phyloP scores from a whole-genome alignment of 2,113 vertebrate species.

The Tauraco erythrolophus region DNA sequence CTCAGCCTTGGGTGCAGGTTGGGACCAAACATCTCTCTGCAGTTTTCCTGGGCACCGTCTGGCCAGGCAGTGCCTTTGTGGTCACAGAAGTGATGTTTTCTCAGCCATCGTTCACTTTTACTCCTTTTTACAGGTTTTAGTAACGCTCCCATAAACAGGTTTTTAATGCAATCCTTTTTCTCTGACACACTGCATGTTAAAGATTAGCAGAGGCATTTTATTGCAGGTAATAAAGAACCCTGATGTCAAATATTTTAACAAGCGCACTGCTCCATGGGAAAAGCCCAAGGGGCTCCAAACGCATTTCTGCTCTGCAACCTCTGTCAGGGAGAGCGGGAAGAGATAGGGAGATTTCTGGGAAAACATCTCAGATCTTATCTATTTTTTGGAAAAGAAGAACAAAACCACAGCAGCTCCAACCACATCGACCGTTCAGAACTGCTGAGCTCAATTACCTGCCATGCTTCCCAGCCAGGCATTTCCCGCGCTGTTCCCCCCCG shows the following conservation, averaged over 20 bases:
- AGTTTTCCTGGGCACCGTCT: not conserved
- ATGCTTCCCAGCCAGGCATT: not conserved
- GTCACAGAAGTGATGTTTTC: not conserved
- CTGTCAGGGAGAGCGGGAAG: not conserved
- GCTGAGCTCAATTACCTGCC: not conserved
- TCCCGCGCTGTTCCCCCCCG: not conserved
- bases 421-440: accelerated
- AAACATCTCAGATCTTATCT: conserved; percentile 8
- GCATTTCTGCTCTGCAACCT: not conserved
- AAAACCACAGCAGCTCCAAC: not conserved
- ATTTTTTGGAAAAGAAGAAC: not conserved
- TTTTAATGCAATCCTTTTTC: conserved; percentile 52
- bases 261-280: conserved; percentile 22
- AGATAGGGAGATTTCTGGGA: conserved; percentile 20
- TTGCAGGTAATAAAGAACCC: conserved; percentile 60
- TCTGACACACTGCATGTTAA: conserved; percentile 36
- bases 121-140: conserved; percentile 32
- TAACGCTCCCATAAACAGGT: conserved; percentile 39
- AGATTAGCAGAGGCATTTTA: conserved; percentile 63
- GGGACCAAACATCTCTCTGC: not conserved
- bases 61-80: not conserved
- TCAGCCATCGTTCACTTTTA: conserved; percentile 26
- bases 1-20: not conserved
- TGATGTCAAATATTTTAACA: conserved; percentile 53
- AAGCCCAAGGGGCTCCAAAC: not conserved